Evolutionary conservation across 2,797 vertebrate species (phyloP), one percentile per base, ranked within the genome.

Genomic region (Pristis pectinata): DNA sequence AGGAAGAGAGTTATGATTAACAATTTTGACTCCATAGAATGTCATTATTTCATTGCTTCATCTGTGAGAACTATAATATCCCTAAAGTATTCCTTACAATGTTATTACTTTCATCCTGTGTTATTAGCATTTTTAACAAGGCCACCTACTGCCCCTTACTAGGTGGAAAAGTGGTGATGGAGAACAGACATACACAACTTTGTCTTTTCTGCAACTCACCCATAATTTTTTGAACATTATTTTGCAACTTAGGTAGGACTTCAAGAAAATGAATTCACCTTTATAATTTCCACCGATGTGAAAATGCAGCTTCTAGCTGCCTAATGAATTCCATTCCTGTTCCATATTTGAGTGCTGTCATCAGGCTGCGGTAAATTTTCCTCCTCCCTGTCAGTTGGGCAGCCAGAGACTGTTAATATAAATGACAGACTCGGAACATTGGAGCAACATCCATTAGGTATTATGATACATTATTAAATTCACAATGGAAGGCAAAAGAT

Each of bases 401-500:
- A 91, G 24, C 59, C 59, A 41, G 59, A 64, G n/a, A 61, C 59
- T 91, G 82, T 56, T 67, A 61, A 91, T 37, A n/a, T 64, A 64
- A 37, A 7, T 67, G 59, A 3, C n/a, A 67, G n/a, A 59, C 34
- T 91, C 17, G 64, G 59, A 91, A 91, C 7, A 41, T 19, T 64
- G 9, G 24, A 41, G n/a, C 59, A 67, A 41, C 59, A 37, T 10
- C 59, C 30, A 61, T 34, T 64, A 91, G 56, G 59, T 64, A 8
- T 64, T 64, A 37, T 64, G 59, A 91, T 64, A 34, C 34, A 91
- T 91, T 34, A 91, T 91, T 91, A 91, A 91, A 91, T 64, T 91
- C 34, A 64, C 17, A 64, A 91, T 22, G 59, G 59, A 91, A 4
- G 34, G 87, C 59, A 91, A 91, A 41, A 8, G 34, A 11, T 67